Evolutionary conservation across 2,888 invertebrate genomes (phyloP).

Genomic region (Hypsopygia costalis): DNA sequence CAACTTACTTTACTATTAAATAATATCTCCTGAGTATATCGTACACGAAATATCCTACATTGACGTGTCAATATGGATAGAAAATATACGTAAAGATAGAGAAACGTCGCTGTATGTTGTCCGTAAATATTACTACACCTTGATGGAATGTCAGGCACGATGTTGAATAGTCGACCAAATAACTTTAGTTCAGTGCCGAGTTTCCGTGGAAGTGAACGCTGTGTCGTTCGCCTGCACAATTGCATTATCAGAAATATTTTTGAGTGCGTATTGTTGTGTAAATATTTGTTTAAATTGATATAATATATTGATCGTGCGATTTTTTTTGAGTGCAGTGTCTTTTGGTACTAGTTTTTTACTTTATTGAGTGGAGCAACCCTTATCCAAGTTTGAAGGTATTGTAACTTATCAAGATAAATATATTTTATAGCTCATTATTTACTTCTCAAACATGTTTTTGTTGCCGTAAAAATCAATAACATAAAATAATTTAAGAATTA

Average conservation of each 20-base stretch:
- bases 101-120: slow-evolving; percentile 38
- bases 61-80: slow-evolving; percentile 12
- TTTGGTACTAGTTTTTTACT: slow-evolving; percentile 9
- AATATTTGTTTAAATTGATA: slow-evolving; percentile 13
- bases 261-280: slow-evolving; percentile 7
- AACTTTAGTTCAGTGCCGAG: slow-evolving; percentile 63
- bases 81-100: slow-evolving; percentile 3
- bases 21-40: slow-evolving; percentile 15
- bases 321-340: slow-evolving; percentile 19
- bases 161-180: slow-evolving; percentile 49
- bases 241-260: not conserved
- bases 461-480: no score
- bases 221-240: slow-evolving; percentile 8
- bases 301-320: slow-evolving; percentile 17
- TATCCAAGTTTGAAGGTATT: no score
- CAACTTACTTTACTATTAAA: slow-evolving; percentile 35
- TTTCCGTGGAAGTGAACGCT: slow-evolving; percentile 53
- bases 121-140: slow-evolving; percentile 25
- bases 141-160: slow-evolving; percentile 23
- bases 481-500: no score
- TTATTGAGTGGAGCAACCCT: no score
- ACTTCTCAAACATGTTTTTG: no score
- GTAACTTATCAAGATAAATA: no score
- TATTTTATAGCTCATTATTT: no score
- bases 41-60: slow-evolving; percentile 21